Base-by-base conservation (phyloP, 2,888 invertebrate species). In the Drosophila mulleri region DNA sequence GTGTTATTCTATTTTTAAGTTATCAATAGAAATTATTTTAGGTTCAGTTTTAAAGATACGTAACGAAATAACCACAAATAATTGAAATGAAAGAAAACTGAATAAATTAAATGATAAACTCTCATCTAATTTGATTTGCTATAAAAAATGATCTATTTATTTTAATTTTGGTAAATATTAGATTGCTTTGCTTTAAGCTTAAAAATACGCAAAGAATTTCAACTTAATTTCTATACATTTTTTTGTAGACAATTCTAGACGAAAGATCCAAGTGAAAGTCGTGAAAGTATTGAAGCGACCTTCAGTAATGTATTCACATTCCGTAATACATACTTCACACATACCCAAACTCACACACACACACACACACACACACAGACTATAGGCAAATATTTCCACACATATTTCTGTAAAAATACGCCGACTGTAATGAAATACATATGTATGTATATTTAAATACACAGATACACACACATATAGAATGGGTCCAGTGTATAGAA, bases 391-490 rank as follows among this genome's bases (percentile, higher is more conserved):
- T 29, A 52, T 58, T 54, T 52, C 39, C 29, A 48, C 44, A 52
- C 47, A 45, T 62, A 35, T 48, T 48, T 64, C 59, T 70, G 67
- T 12, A 63, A 66, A 81, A 69, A 73, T 82, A 66, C 68, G 56
- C 47, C 63, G 61, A 23, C 44, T 67, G 68, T 44, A 54, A 57
- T 56, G 57, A 76, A 67, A 69, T 50, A 54, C 20, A 35, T 35
- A 71, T 66, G 62, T 14, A 20, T 35, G 8, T 8, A 7, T 29
- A 29, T 29, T 29, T 29, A 29, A 29, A 52, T 8, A 14, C 18
- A 52, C n/a, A 32, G 18, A 35, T 3, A 29, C 9, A 9, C 12
- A 18, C 1, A 20, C n/a, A 12, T 16, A 16, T 35, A 39, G 26
- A 44, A 52, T 26, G 41, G 29, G 52, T 45, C 54, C 56, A 56